Evolutionary conservation across 2,888 invertebrate genomes (phyloP).

Genomic region (Caenorhabditis auriculariae): DNA sequence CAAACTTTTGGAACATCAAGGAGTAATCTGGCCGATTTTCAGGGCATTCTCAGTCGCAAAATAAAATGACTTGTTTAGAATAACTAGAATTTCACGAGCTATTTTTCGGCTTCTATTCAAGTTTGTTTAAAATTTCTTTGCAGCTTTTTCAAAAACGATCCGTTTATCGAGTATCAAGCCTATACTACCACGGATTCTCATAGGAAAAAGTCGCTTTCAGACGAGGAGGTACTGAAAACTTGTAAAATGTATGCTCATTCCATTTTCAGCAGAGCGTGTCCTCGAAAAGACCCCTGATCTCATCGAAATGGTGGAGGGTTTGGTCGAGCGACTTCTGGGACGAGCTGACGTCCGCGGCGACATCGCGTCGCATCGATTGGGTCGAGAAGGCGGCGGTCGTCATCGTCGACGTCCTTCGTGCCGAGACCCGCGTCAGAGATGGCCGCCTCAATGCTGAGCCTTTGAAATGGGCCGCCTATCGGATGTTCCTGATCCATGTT

Average conservation of each 20-base stretch:
- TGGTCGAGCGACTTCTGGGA: conserved; percentile 30
- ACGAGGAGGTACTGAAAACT: background rate
- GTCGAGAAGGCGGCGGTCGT: conserved; percentile 27
- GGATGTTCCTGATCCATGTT: conserved; percentile 26
- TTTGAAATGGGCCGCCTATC: conserved; percentile 28
- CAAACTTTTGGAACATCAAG: no score
- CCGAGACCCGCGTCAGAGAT: conserved; percentile 22
- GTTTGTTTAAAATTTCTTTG: background rate
- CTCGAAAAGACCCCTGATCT: no score
- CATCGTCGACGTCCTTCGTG: conserved; percentile 31
- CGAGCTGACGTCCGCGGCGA: conserved; percentile 16
- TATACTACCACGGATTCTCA: background rate
- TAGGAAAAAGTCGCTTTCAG: no score
- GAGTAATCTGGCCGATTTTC: no score
- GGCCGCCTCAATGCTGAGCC: conserved; percentile 14
- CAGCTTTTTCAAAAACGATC: conserved; percentile 13
- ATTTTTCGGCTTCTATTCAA: background rate
- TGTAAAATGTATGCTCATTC: conserved; percentile 1
- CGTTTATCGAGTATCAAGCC: conserved; percentile 19
- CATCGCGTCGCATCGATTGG: conserved; percentile 25
- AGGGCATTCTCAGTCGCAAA: no score
- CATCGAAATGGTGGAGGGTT: conserved; percentile 15
- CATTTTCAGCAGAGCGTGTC: no score
- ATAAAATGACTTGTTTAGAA: no score
- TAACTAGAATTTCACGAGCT: no score